phyloP scores from a whole-genome alignment of 2,888 invertebrate species.

The Thera britannica region DNA sequence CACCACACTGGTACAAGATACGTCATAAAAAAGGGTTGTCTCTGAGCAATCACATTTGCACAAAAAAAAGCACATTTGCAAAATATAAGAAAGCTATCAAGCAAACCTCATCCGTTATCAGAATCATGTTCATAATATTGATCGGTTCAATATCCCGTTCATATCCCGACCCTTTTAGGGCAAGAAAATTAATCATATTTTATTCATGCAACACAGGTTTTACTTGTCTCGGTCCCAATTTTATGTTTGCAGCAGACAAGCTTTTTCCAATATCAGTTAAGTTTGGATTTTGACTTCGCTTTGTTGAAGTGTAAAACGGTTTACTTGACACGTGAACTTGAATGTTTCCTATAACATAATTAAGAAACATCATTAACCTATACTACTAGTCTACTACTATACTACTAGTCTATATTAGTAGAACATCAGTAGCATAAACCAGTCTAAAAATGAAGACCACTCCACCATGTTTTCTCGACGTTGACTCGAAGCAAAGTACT shows the following conservation, averaged over 20 bases:
- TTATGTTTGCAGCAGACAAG: slow-evolving; percentile 22
- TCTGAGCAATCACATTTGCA: background rate
- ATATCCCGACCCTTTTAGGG: slow-evolving; percentile 27
- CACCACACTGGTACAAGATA: too few relatives aligned
- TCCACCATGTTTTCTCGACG: too few relatives aligned
- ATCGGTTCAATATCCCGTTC: slow-evolving; percentile 22
- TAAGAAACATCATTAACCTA: too few relatives aligned
- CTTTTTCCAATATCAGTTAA: background rate
- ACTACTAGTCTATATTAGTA: too few relatives aligned
- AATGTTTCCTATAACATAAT: too few relatives aligned
- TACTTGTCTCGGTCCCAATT: slow-evolving; percentile 27
- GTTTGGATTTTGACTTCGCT: background rate
- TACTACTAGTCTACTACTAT: too few relatives aligned
- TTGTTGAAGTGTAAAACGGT: background rate
- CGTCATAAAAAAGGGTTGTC: too few relatives aligned
- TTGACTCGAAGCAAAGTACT: too few relatives aligned
- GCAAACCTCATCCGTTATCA: background rate
- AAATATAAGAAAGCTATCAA: slow-evolving; percentile 3
- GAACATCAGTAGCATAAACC: too few relatives aligned
- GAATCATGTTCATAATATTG: slow-evolving; percentile 24
- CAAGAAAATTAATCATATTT: slow-evolving; percentile 38
- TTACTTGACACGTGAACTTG: too few relatives aligned
- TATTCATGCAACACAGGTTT: slow-evolving; percentile 39
- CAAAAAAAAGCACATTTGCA: background rate
- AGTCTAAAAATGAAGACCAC: too few relatives aligned